These are phyloP conservation scores for Oligia fasciuncula DNA, from an alignment of 2,888 invertebrate genomes.

Conservation along the genomic window DNA sequence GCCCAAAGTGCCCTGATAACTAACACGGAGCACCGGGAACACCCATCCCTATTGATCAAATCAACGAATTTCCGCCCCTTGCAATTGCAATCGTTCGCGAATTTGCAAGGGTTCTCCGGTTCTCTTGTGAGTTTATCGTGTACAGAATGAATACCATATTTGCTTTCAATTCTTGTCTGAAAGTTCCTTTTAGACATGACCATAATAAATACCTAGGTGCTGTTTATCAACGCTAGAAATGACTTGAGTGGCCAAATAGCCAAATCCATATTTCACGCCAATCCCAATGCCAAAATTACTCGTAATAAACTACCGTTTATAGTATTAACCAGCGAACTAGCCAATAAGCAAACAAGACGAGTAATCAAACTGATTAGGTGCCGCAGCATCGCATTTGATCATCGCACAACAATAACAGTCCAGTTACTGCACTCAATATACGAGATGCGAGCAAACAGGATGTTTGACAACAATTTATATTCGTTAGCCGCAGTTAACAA, in stretches of 20 bases:
- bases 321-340: conserved; percentile 45
- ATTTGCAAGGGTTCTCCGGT: conserved; percentile 55
- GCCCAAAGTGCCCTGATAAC: conserved; percentile 55
- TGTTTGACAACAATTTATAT: conserved; percentile 49
- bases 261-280: conserved; percentile 21
- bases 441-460: conserved; percentile 34
- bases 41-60: conserved; percentile 59
- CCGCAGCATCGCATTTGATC: conserved; percentile 33
- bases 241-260: background rate
- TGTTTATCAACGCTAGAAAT: conserved; percentile 6
- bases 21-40: conserved; percentile 48
- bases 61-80: conserved; percentile 62
- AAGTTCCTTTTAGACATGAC: background rate
- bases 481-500: conserved; percentile 61
- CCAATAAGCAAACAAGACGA: conserved; percentile 53
- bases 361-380: conserved; percentile 60
- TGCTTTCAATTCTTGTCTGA: background rate
- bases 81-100: conserved; percentile 58
- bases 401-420: conserved; percentile 32
- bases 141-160: conserved; percentile 29
- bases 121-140: conserved; percentile 38
- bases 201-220: background rate
- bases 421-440: conserved; percentile 28
- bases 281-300: conserved; percentile 36
- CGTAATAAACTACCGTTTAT: conserved; percentile 39